Percentiles rank a stretch among this genome's conserved stretches.
Evolutionary conservation across 2,797 vertebrate genomes (phyloP).

Genomic region (Dipus sagitta): DNA sequence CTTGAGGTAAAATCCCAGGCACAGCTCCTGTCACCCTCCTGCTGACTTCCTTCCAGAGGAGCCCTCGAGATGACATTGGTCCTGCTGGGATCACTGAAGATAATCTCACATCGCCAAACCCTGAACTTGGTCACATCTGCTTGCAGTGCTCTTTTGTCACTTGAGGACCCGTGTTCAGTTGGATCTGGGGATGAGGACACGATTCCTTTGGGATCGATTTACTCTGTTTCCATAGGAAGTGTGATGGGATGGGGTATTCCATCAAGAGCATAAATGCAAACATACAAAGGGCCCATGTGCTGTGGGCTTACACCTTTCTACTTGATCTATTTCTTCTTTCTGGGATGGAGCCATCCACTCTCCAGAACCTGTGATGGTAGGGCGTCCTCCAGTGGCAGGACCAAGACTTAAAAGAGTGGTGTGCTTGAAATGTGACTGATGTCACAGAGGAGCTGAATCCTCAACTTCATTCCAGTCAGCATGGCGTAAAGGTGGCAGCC

Average conservation of each 20-base stretch:
- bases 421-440: neutral
- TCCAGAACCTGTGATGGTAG: fast-evolving
- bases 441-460: neutral
- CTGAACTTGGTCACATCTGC: neutral
- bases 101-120: neutral
- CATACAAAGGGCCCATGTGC: too few species aligned
- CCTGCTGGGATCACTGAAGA: fast-evolving
- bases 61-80: neutral
- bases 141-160: neutral
- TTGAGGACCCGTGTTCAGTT: fast-evolving
- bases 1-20: too few species aligned
- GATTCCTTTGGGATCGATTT: fast-evolving
- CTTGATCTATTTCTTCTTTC: neutral
- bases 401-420: fast-evolving
- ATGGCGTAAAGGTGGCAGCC: neutral
- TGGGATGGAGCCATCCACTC: fast-evolving
- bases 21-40: too few species aligned
- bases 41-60: neutral
- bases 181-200: fast-evolving
- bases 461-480: neutral
- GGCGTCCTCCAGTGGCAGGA: too few species aligned
- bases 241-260: fast-evolving
- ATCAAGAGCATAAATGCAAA: too few species aligned
- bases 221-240: too few species aligned
- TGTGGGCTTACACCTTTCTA: fast-evolving